Base-by-base conservation (phyloP, 2,888 invertebrate genomes). In the Erannis defoliaria region DNA sequence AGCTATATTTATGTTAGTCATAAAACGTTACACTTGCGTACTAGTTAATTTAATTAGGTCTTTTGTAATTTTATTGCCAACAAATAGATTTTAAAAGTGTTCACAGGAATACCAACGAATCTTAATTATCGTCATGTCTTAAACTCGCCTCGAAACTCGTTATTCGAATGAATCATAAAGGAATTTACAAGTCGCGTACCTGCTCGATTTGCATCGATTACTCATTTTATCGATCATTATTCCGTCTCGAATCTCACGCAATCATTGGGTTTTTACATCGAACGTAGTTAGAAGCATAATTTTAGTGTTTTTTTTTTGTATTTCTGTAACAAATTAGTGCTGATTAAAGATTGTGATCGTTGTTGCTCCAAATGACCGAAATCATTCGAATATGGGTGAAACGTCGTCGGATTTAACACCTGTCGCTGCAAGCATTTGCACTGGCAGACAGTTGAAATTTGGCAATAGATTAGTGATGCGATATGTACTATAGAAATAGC, bases 351-450 rank as follows among this genome's bases (percentile, higher is more conserved):
- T 46, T 31, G 12, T 33, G 62, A 70, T 65, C 55, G 45, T 62
- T 62, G 38, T 43, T 58, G 57, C 49, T 59, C 18, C 12, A 42
- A 59, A 48, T 26, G 48, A 46, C n/a, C 26, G 18, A 26, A 40
- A 56, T 40, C 37, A 35, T 49, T 51, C 51, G 40, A 56, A 23
- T 55, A 6, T 33, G 43, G 55, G 26, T 12, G 35, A 60, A 68
- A 62, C 56, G 63, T 60, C 66, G 53, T 62, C 67, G 53, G 48
- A 66, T 63, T 58, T 68, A 72, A 73, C 87, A 88, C 84, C 88
- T 88, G 86, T 88, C 88, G 84, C 86, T 85, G 78, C 78, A 74
- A 85, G 85, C 86, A 77, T 59, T 73, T 71, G 71, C 75, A 77
- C 58, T 72, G 72, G 70, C 75, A 77, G 81, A 80, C 83, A 73